Base-by-base conservation (phyloP, 2,797 vertebrate species). In the Lutjanus campechanus region DNA sequence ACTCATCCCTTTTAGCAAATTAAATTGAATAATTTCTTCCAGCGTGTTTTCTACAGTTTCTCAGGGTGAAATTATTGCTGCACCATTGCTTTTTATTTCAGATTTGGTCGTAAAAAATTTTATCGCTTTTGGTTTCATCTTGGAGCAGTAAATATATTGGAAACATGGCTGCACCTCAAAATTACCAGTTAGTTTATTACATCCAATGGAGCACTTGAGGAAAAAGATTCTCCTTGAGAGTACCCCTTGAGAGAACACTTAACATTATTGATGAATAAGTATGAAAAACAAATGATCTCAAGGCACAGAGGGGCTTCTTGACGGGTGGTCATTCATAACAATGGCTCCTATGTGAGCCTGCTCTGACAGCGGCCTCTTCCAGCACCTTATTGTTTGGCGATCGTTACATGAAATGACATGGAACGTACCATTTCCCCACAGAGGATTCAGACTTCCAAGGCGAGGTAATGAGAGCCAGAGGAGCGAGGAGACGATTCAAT, bases 381-480 rank as follows among this genome's bases (percentile, higher is more conserved):
- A 83, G 73, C 67, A 65, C 75, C 76, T 82, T 79, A 73, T 88
- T 88, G 84, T 86, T 88, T 86, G 82, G 74, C 83, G 81, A 67
- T 82, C 78, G 61, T 70, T 78, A 69, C 71, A 79, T 88, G 58
- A 84, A 84, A 90, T 86, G 50, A 79, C 76, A 79, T 66, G 70
- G 59, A 81, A 80, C n/a, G 16, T 44, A 80, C 55, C 59, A 75
- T 79, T 86, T 87, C 74, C 74, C 87, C 73, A 53, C 76, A 84
- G 72, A 83, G 66, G 62, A 85, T 58, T 69, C 41, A 4, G 36
- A 43, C 29, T 83, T 88, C 83, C 69, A 74, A 71, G 53, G 40
- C 40, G 20, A 82, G 65, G 22, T 81, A 94, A 95, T 93, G 82
- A 94, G 92, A 93, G 82, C 89, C 94, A 95, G 90, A 91, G 56